These are phyloP conservation scores for Sebastes trivittatus DNA, from an alignment of 2,797 vertebrate species.

Conservation along the genomic window DNA sequence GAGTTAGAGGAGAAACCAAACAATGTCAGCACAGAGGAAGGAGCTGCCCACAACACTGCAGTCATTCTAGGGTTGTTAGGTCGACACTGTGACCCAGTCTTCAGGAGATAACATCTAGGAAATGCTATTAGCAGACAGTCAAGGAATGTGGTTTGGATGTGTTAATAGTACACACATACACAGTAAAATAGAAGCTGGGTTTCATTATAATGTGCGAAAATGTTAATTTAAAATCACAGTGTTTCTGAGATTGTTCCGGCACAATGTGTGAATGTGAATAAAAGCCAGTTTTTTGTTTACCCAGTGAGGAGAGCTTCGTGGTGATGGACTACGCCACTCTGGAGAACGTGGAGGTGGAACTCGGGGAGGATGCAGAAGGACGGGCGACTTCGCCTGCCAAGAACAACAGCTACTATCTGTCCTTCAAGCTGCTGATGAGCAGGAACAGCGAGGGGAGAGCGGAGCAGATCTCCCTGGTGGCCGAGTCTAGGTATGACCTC, in stretches of 20 bases:
- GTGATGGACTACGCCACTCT: conserved; percentile 92
- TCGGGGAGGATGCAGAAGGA: conserved; percentile 72
- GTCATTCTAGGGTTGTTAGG: conserved; percentile 34
- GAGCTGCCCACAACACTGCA: conserved; percentile 43
- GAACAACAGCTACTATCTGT: conserved; percentile 58
- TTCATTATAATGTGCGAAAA: neutral
- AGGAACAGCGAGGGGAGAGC: conserved; percentile 88
- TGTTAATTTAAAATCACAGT: neutral
- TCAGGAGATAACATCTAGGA: conserved; percentile 10
- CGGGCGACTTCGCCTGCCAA: conserved; percentile 54
- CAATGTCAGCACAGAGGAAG: conserved; percentile 62
- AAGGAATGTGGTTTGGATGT: conserved; percentile 3
- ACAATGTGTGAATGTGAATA: neutral
- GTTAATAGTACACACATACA: neutral
- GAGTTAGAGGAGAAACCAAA: conserved; percentile 68
- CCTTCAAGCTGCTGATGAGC: conserved; percentile 87
- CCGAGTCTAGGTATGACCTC: conserved; percentile 87
- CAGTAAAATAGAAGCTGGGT: neutral
- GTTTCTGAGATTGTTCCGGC: neutral
- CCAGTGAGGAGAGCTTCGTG: conserved; percentile 91
- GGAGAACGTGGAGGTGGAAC: conserved; percentile 86
- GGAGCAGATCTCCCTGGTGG: conserved; percentile 84
- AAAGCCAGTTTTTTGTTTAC: neutral
- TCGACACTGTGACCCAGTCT: neutral
- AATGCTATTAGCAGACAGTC: conserved; percentile 6